Percentiles rank a stretch among this genome's conserved stretches.
phyloP scores from a whole-genome alignment of 2,113 vertebrate species.

The Lasiurus borealis region DNA sequence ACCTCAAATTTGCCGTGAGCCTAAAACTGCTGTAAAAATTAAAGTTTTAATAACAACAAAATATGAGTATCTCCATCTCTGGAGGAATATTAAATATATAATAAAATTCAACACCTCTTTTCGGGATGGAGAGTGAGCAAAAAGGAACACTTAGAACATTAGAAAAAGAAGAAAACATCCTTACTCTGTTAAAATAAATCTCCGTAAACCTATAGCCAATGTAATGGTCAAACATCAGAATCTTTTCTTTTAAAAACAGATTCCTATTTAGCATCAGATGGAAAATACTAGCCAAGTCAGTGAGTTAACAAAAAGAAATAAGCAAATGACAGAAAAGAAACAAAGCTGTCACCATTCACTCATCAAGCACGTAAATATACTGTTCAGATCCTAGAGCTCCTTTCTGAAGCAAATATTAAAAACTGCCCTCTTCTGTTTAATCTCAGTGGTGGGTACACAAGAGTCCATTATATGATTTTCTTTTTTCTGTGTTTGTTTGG shows the following conservation, averaged over 20 bases:
- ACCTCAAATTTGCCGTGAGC: not conserved
- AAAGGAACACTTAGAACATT: not conserved
- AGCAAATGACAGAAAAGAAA: constrained; percentile 34
- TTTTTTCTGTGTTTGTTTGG: not conserved
- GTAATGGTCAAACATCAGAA: constrained; percentile 20
- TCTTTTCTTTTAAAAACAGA: constrained; percentile 2
- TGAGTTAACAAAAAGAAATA: constrained; percentile 4
- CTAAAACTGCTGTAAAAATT: not conserved
- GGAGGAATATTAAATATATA: not conserved
- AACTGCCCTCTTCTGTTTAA: not conserved
- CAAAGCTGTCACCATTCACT: not conserved
- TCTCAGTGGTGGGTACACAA: not conserved
- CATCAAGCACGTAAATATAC: not conserved
- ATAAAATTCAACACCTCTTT: constrained; percentile 8
- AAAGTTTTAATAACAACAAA: not conserved
- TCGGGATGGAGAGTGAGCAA: rapidly evolving
- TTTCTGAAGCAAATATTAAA: constrained; percentile 43
- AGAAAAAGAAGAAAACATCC: not conserved
- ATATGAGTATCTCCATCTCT: not conserved
- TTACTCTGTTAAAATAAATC: constrained; percentile 4
- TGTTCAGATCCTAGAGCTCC: not conserved
- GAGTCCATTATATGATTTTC: not conserved
- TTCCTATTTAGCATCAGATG: not conserved
- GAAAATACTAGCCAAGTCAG: not conserved
- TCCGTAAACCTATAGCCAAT: not conserved